Evolutionary conservation across 2,113 vertebrate genomes (phyloP), one percentile per base, ranked within the genome.

Genomic region (Cyprinodon brontotheroides): DNA sequence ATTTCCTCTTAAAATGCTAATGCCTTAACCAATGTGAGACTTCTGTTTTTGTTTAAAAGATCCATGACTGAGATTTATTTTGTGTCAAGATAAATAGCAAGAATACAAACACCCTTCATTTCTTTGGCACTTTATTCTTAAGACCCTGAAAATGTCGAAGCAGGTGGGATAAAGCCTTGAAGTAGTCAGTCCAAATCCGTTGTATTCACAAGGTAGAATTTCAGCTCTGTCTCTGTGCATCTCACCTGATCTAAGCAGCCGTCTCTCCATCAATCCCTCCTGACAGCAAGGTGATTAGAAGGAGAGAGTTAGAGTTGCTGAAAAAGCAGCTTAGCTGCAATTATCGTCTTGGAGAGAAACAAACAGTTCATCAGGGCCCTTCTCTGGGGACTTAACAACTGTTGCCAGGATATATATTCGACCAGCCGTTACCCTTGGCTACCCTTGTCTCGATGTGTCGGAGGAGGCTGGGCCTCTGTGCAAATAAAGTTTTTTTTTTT

Each of bases 291-390:
- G 82, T 85, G 86, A 87, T 83, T 80, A 83, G 69, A 69, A 75
- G 72, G 61, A 39, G 68, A 84, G 40, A 77, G 76, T 22, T 41
- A 84, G 83, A 85, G 73, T 71, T 87, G 81, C 86, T 87, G 85
- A 89, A 89, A 76, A 86, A 85, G 68, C 82, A 85, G 74, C 86
- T 86, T 77, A 77, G 83, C 81, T 75, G 70, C 81, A 90, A 91
- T 89, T 86, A 89, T 77, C 64, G 17, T 80, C 85, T 87, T 5
- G 13, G 66, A 84, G 17, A 84, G 75, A 88, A 78, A 86, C 82
- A 87, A 88, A 86, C 85, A 82, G 78, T 83, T 87, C 81, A 86
- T 89, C 89, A 83, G 81, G 75, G 81, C 65, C 72, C 43, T 87
- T 78, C 86, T 88, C 81, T 38, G n/a, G 69, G 77, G 68, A 68